Percentiles rank a stretch among this genome's conserved stretches.
These are phyloP conservation scores for Tetranychus truncatus DNA, from an alignment of 2,888 invertebrate species.

Conservation along the genomic window DNA sequence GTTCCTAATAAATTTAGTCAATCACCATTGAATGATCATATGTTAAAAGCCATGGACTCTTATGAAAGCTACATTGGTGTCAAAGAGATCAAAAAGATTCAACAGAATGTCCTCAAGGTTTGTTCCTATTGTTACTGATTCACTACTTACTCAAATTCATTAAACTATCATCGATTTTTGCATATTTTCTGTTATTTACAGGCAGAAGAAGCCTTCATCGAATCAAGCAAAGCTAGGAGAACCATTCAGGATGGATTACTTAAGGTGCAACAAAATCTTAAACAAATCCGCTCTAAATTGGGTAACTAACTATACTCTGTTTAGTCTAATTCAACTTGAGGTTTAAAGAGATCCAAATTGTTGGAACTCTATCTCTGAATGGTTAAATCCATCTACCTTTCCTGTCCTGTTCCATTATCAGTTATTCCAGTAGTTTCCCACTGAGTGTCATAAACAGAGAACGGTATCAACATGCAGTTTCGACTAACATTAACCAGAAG, in stretches of 20 bases:
- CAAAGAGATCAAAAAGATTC: conserved; percentile 16
- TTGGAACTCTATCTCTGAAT: too few species aligned
- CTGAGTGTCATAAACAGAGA: too few species aligned
- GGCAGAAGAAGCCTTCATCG: conserved; percentile 16
- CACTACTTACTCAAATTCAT: too few species aligned
- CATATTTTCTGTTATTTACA: neutral
- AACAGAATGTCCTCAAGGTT: conserved; percentile 17
- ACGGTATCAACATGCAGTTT: too few species aligned
- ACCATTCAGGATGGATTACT: conserved; percentile 10
- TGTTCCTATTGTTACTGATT: neutral
- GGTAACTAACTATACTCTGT: neutral
- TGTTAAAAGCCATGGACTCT: conserved; percentile 7
- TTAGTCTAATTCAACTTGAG: neutral
- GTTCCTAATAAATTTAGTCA: neutral
- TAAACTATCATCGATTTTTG: neutral
- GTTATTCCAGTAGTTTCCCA: too few species aligned
- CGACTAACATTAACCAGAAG: too few species aligned
- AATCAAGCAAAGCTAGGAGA: conserved; percentile 13
- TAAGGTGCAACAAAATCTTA: conserved; percentile 13
- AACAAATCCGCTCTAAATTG: conserved; percentile 18
- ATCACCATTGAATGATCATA: neutral
- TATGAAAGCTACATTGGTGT: conserved; percentile 18
- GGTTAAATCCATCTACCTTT: neutral
- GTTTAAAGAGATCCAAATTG: too few species aligned
- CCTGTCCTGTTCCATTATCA: neutral